Conservation (phyloP, 2,113 vertebrate genomes). For the Sakesphorus luctuosus region DNA sequence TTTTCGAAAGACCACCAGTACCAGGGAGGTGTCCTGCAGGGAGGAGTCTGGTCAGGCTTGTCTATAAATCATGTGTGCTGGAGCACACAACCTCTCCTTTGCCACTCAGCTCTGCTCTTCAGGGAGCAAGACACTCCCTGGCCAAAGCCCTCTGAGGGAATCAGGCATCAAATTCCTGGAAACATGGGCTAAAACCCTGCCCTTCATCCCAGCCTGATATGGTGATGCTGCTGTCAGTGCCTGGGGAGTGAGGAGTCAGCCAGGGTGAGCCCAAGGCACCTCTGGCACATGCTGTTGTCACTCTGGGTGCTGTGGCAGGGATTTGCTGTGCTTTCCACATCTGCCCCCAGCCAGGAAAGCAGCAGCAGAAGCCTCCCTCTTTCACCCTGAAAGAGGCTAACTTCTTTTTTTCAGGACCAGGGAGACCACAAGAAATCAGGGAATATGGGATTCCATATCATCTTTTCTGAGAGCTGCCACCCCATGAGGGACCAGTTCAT, state of each 20-base stretch:
- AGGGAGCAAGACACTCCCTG: background rate
- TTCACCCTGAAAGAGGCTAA: background rate
- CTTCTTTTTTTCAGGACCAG: background rate
- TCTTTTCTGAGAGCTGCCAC: background rate
- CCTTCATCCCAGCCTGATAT: background rate
- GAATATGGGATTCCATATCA: no score
- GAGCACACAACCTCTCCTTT: background rate
- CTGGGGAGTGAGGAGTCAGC: background rate
- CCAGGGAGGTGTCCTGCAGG: background rate
- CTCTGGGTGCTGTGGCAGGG: background rate
- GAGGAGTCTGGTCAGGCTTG: background rate
- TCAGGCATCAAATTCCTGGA: background rate
- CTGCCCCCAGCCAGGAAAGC: background rate
- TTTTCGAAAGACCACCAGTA: background rate
- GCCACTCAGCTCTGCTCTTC: background rate
- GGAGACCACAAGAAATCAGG: background rate
- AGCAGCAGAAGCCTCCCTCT: background rate
- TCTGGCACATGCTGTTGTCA: background rate
- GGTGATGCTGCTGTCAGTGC: background rate
- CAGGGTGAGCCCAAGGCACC: background rate
- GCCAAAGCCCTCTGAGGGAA: background rate
- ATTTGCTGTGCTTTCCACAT: accelerated
- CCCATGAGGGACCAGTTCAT: accelerated
- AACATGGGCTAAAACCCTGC: background rate
- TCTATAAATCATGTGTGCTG: background rate